Base-by-base conservation (phyloP, 1,140 invertebrate species). In the Centruroides sculpturatus region DNA sequence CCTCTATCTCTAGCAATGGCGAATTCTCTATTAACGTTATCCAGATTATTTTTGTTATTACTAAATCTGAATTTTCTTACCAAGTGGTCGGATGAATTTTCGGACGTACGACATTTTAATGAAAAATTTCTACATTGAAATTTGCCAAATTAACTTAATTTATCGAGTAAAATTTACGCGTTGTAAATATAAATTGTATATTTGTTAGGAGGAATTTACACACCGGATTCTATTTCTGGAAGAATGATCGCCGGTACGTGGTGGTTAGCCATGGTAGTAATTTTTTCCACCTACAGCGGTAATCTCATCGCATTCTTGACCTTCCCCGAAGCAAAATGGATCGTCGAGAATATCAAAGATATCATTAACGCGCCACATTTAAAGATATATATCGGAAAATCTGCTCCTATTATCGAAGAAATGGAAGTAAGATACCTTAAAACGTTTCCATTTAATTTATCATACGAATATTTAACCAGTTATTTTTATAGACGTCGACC, bases 221-320 rank as follows among this genome's bases (percentile, higher is more conserved):
- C 92, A 34, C 89, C 89, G 0, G 77, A 81, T 46, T 85, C 86
- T 0, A 85, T 89, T 67, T 91, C 88, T 66, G 87, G 87, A 7
- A 79, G 90, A 9, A 67, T 92, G 4, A 76, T 94, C 1, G 81
- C 94, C 1, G 88, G 87, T 0, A 83, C 87, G 3, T 95, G 91
- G 91, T 94, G 91, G 90, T 71, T 95, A 8, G 85, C 90, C 3
- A 88, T 91, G 4, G 78, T 94, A 61, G 84, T 95, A 0, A 76
- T 93, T 1, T 84, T 92, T 0, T 92, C 91, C 3, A 92, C 89
- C 0, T 96, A 94, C 73, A 90, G 87, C 48, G 90, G 90, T 5
- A 92, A 89, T 73, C 78, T 96, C 41, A 89, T 95, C 0, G 91
- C 91, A 1, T 92, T 92, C 70, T 78, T 96, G 7, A 93, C 92